phyloP scores from a whole-genome alignment of 1,140 invertebrate genomes.

The Papilio aristodemus region DNA sequence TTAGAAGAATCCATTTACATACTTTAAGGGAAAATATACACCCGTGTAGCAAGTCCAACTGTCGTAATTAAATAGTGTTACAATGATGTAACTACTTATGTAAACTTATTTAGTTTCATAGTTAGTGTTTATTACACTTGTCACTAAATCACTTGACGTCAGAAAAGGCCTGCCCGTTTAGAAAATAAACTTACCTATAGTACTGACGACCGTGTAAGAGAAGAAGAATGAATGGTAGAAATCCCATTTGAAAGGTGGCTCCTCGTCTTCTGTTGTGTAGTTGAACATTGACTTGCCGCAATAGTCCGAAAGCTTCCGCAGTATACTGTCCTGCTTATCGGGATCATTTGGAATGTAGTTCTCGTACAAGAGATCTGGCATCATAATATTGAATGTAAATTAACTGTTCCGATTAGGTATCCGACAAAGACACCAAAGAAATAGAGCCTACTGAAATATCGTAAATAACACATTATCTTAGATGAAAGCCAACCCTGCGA shows the following conservation, averaged over 20 bases:
- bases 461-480: too few relatives aligned
- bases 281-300: conserved; percentile 86
- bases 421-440: too few relatives aligned
- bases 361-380: conserved; percentile 83
- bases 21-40: too few relatives aligned
- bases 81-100: neutral
- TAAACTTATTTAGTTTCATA: neutral
- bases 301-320: conserved; percentile 83
- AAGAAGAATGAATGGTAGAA: conserved; percentile 97
- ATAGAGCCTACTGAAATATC: too few relatives aligned
- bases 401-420: too few relatives aligned
- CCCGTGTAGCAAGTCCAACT: neutral
- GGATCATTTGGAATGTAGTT: conserved; percentile 82
- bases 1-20: too few relatives aligned
- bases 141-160: neutral
- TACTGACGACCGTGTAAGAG: conserved; percentile 96
- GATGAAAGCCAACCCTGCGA: too few relatives aligned
- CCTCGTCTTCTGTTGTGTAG: conserved; percentile 81
- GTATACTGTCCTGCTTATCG: conserved; percentile 82
- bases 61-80: neutral
- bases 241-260: conserved; percentile 87
- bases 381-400: conserved; percentile 22
- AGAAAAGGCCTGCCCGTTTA: neutral
- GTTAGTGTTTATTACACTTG: neutral
- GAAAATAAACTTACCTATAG: conserved; percentile 89